phyloP scores from a whole-genome alignment of 2,888 invertebrate species.

The Amiota minor region DNA sequence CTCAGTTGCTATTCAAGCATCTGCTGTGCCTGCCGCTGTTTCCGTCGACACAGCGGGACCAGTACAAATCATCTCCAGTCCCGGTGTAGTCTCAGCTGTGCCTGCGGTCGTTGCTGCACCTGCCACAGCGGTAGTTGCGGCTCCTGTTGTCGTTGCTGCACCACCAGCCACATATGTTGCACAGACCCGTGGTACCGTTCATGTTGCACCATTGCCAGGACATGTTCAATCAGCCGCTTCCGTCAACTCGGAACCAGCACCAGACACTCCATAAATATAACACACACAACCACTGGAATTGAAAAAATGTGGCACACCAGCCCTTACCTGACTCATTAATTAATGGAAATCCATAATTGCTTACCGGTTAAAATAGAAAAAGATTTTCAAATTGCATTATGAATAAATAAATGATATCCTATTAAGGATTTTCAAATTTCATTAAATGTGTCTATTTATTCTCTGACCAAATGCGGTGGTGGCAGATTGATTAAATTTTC shows the following conservation, averaged over 20 bases:
- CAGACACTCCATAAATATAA: conserved; percentile 73
- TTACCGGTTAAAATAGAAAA: too few relatives aligned
- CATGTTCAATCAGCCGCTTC: conserved; percentile 73
- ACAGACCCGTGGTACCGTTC: conserved; percentile 76
- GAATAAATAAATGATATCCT: too few relatives aligned
- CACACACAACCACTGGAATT: neutral
- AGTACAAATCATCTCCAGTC: conserved; percentile 33
- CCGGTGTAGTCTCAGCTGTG: conserved; percentile 50
- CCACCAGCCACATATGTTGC: conserved; percentile 74
- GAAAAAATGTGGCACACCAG: too few relatives aligned
- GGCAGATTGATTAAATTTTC: too few relatives aligned
- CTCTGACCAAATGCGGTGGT: too few relatives aligned
- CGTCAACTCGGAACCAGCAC: conserved; percentile 76
- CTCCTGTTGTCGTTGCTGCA: conserved; percentile 53
- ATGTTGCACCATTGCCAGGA: conserved; percentile 76
- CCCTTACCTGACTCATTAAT: too few relatives aligned
- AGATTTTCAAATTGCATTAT: too few relatives aligned
- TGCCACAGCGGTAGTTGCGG: conserved; percentile 52
- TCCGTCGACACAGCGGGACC: conserved; percentile 46
- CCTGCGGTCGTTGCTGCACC: conserved; percentile 53
- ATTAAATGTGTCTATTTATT: too few relatives aligned
- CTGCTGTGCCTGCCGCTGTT: conserved; percentile 55
- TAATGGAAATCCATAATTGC: too few relatives aligned
- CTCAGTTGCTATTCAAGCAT: conserved; percentile 59
- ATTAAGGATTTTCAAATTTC: too few relatives aligned